A percentile compares a stretch with the other conserved stretches of the same genome.
phyloP scores from a whole-genome alignment of 2,888 invertebrate genomes.

The Rhabditoides inermis region DNA sequence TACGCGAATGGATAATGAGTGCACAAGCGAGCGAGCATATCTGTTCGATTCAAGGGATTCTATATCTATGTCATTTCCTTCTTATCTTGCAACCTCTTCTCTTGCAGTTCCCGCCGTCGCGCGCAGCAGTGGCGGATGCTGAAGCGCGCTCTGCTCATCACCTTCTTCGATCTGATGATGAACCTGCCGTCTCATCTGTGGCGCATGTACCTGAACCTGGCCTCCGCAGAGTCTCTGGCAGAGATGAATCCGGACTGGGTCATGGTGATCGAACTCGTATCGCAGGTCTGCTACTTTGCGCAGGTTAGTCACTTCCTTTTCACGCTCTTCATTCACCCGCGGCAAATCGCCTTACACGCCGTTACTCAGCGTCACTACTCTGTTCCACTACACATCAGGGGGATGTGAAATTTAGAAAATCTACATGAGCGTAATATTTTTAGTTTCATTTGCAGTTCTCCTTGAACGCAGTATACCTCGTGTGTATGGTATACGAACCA shows the following conservation, averaged over 20 bases:
- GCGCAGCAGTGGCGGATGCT: conserved; percentile 39
- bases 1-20: too few species aligned
- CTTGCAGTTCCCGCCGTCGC: conserved; percentile 23
- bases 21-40: too few species aligned
- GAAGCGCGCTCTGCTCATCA: conserved; percentile 38
- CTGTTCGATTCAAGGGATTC: too few species aligned
- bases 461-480: conserved; percentile 42
- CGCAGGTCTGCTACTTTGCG: conserved; percentile 44
- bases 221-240: not conserved
- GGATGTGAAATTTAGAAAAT: not conserved
- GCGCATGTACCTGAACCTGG: conserved; percentile 35
- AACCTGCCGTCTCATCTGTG: conserved; percentile 43
- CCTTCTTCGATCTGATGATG: conserved; percentile 45
- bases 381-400: too few species aligned
- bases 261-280: conserved; percentile 30
- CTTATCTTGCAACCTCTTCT: too few species aligned
- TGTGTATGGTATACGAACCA: conserved; percentile 43
- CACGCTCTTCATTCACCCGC: not conserved
- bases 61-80: too few species aligned
- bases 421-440: not conserved
- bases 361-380: too few species aligned
- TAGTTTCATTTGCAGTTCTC: conserved; percentile 32
- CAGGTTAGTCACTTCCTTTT: conserved; percentile 17
- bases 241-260: conserved; percentile 1
- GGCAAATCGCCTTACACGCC: too few species aligned